Evolutionary conservation across 2,797 vertebrate species (phyloP).

Genomic region (Trematomus bernacchii): DNA sequence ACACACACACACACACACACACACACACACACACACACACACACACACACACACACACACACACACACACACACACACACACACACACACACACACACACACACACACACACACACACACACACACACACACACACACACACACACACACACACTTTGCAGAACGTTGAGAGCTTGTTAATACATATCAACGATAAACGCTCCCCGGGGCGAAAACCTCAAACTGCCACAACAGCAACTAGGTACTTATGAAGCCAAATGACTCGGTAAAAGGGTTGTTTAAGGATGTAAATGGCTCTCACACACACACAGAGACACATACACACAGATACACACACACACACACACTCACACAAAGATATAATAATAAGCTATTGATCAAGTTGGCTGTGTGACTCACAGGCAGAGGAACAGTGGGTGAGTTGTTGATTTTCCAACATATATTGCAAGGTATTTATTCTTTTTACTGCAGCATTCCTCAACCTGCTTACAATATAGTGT

Average conservation of each 20-base stretch:
- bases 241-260: too few relatives aligned
- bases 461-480: slow-evolving; percentile 67
- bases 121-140: slow-evolving; percentile 19
- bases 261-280: too few relatives aligned
- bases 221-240: too few relatives aligned
- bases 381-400: slow-evolving; percentile 52
- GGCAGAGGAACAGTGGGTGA: slow-evolving; percentile 35
- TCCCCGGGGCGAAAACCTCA: too few relatives aligned
- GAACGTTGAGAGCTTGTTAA: too few relatives aligned
- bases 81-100: slow-evolving; percentile 26
- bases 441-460: slow-evolving; percentile 47
- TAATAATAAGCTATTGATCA: slow-evolving; percentile 75
- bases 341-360: slow-evolving; percentile 22
- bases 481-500: slow-evolving; percentile 33
- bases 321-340: slow-evolving; percentile 14
- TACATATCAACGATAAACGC: too few relatives aligned
- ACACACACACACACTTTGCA: slow-evolving; percentile 33
- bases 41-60: neutral
- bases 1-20: neutral
- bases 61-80: slow-evolving; percentile 13
- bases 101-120: slow-evolving; percentile 26
- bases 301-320: too few relatives aligned
- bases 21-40: slow-evolving; percentile 17
- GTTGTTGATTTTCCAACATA: slow-evolving; percentile 45
- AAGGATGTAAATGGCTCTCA: too few relatives aligned